These are phyloP conservation scores for Eupithecia centaureata DNA, from an alignment of 2,888 invertebrate species.

Conservation along the genomic window DNA sequence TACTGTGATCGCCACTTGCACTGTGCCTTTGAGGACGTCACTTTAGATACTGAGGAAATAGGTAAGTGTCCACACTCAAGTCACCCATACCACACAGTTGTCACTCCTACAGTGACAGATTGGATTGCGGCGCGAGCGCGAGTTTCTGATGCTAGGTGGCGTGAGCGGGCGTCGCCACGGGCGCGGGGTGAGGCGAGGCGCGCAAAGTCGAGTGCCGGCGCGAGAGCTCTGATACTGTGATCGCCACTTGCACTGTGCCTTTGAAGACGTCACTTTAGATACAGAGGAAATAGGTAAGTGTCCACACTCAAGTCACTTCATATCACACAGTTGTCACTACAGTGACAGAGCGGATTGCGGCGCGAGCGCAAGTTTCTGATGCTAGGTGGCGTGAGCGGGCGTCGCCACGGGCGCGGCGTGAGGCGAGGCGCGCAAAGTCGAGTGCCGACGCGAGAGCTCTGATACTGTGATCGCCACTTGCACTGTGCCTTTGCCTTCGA, in stretches of 20 bases:
- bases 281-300: not conserved
- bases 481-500: constrained; percentile 94
- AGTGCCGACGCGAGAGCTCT: constrained; percentile 88
- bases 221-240: constrained; percentile 93
- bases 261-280: not conserved
- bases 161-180: constrained; percentile 39
- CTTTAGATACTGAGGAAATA: not conserved
- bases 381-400: constrained; percentile 71
- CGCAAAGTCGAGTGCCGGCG: constrained; percentile 77
- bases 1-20: too few relatives aligned
- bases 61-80: not conserved
- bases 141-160: not conserved
- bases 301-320: constrained; percentile 3
- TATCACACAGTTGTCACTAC: constrained; percentile 41
- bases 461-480: constrained; percentile 95
- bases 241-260: constrained; percentile 85
- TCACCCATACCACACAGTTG: not conserved
- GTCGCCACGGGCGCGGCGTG: constrained; percentile 39
- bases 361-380: constrained; percentile 67
- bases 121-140: constrained; percentile 31
- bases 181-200: constrained; percentile 45
- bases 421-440: constrained; percentile 50
- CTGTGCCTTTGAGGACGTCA: too few relatives aligned
- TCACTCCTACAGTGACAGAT: constrained; percentile 51
- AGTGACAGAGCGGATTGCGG: constrained; percentile 69